These are phyloP conservation scores for Larimichthys polyactis DNA, from an alignment of 2,113 vertebrate species.

Conservation along the genomic window DNA sequence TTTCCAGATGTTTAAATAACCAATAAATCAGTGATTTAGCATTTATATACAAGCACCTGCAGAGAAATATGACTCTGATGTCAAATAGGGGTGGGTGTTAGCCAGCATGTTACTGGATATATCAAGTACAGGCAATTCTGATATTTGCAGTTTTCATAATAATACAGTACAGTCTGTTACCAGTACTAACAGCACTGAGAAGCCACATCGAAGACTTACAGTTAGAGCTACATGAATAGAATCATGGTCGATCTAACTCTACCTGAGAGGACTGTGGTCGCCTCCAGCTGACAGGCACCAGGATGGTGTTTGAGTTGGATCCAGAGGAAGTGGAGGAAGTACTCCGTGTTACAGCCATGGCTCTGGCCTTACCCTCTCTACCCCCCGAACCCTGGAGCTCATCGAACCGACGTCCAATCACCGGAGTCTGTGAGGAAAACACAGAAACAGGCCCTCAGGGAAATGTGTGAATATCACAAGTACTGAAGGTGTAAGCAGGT, in stretches of 20 bases:
- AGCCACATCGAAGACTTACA: neutral
- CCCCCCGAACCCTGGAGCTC: conserved; percentile 92
- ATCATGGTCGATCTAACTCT: conserved; percentile 1
- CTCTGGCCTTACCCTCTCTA: conserved; percentile 92
- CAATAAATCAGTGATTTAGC: conserved; percentile 5
- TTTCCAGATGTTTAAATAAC: conserved; percentile 6
- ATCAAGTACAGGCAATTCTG: neutral
- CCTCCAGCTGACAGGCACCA: conserved; percentile 99
- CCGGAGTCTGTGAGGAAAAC: conserved; percentile 70
- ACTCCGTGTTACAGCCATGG: conserved; percentile 94
- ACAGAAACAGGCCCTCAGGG: neutral
- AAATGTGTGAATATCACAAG: neutral
- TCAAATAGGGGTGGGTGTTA: neutral
- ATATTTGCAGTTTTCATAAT: neutral
- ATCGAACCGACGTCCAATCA: conserved; percentile 95
- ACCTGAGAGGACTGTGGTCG: conserved; percentile 98
- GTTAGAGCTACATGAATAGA: too few relatives aligned
- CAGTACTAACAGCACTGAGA: neutral
- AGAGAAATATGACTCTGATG: conserved; percentile 6
- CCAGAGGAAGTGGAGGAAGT: conserved; percentile 97
- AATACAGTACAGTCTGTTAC: neutral
- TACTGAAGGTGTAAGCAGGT: neutral
- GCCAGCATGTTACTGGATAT: neutral
- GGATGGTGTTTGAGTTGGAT: conserved; percentile 97
- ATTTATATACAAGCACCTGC: neutral